These are phyloP conservation scores for Recurvirostra avosetta DNA, from an alignment of 2,113 vertebrate genomes.

Conservation along the genomic window DNA sequence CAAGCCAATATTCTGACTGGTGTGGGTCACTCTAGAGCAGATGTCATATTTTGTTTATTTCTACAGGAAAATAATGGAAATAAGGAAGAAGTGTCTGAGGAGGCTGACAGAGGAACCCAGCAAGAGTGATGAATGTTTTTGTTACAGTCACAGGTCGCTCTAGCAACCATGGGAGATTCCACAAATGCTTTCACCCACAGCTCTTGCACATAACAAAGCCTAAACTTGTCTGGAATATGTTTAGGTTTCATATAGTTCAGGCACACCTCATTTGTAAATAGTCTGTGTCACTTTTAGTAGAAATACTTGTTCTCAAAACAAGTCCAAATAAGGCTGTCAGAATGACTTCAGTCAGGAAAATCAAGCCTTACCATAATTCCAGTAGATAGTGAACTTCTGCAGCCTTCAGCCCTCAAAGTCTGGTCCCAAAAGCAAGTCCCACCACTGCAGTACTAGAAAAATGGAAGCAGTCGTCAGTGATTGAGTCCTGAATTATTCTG, in stretches of 20 bases:
- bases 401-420: background rate
- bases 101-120: background rate
- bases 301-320: background rate
- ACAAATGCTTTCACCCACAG: background rate
- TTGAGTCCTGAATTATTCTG: background rate
- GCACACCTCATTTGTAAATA: constrained; percentile 27
- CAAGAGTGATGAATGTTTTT: background rate
- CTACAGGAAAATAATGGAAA: background rate
- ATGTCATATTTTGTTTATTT: background rate
- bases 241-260: constrained; percentile 15
- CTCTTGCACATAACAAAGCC: background rate
- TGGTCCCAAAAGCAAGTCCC: background rate
- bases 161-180: background rate
- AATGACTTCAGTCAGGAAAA: background rate
- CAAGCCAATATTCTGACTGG: background rate
- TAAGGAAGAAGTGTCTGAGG: background rate
- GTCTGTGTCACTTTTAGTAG: background rate
- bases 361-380: background rate
- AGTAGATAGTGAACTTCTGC: background rate
- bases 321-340: background rate
- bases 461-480: background rate
- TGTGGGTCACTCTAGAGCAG: background rate
- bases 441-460: background rate
- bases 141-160: background rate
- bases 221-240: constrained; percentile 26